Evolutionary conservation across 2,888 invertebrate species (phyloP).

Genomic region (Hyposoter dolosus): DNA sequence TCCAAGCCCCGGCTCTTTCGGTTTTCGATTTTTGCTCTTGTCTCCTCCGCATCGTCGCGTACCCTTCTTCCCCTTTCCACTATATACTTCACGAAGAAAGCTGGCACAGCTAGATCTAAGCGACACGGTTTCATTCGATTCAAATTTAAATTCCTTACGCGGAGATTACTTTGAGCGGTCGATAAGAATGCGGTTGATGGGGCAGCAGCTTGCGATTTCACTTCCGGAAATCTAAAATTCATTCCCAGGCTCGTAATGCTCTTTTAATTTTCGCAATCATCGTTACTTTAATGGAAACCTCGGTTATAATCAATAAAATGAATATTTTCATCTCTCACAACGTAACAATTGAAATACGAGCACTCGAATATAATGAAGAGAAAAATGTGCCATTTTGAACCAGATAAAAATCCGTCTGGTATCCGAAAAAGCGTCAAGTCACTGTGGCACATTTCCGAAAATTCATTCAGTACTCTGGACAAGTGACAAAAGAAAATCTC

Average conservation of each 20-base stretch:
- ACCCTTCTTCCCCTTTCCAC: conserved; percentile 8
- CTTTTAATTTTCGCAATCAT: neutral
- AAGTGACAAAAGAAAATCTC: neutral
- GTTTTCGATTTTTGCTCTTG: conserved; percentile 61
- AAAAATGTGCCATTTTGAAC: neutral
- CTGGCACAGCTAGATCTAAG: conserved; percentile 51
- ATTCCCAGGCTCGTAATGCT: neutral
- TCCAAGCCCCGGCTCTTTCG: conserved; percentile 46
- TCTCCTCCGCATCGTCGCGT: conserved; percentile 47
- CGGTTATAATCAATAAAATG: neutral
- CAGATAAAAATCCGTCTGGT: neutral
- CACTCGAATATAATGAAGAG: neutral
- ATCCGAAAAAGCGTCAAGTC: neutral
- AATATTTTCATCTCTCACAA: neutral
- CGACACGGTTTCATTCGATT: conserved; percentile 30
- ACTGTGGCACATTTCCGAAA: neutral
- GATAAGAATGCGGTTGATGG: conserved; percentile 17
- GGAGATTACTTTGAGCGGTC: neutral
- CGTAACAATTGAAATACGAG: neutral
- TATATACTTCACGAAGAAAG: conserved; percentile 21
- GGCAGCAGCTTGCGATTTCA: neutral
- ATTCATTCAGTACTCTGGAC: neutral
- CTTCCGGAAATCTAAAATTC: conserved; percentile 4
- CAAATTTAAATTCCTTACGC: conserved; percentile 15
- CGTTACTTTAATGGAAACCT: neutral